Conservation (phyloP, 92 coral and sea anemone species). For the Epizoanthus ramosus region DNA sequence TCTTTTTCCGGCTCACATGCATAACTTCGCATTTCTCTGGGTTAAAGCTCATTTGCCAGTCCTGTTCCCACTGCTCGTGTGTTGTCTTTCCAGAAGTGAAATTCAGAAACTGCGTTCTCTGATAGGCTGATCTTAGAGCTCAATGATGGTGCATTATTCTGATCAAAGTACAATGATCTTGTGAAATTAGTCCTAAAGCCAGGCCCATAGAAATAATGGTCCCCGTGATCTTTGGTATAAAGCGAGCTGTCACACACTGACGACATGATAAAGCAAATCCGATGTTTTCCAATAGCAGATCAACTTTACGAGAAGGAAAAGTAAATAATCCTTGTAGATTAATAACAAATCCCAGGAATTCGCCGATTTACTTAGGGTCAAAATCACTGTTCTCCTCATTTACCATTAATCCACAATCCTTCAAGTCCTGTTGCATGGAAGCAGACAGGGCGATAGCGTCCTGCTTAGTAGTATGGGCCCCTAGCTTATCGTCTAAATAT, state of each 20-base stretch:
- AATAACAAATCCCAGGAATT: not conserved
- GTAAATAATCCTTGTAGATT: not conserved
- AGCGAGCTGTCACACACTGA: no score
- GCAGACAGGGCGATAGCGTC: not conserved
- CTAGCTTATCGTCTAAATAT: slow-evolving; percentile 10
- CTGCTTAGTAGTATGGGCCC: not conserved
- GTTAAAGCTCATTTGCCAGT: no score
- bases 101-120: not conserved
- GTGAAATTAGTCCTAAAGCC: no score
- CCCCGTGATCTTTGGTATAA: no score
- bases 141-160: not conserved
- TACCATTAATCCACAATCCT: not conserved
- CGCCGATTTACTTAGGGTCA: not conserved
- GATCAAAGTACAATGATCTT: not conserved
- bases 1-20: no score
- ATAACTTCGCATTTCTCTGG: no score
- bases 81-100: not conserved
- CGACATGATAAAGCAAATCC: not conserved
- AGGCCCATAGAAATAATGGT: no score
- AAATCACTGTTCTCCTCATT: not conserved
- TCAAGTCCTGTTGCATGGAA: not conserved
- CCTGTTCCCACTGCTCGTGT: no score
- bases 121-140: not conserved
- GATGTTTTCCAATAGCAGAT: not conserved
- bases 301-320: not conserved